Conservation (phyloP, 2,888 invertebrate species). For the Megastigmus dorsalis region DNA sequence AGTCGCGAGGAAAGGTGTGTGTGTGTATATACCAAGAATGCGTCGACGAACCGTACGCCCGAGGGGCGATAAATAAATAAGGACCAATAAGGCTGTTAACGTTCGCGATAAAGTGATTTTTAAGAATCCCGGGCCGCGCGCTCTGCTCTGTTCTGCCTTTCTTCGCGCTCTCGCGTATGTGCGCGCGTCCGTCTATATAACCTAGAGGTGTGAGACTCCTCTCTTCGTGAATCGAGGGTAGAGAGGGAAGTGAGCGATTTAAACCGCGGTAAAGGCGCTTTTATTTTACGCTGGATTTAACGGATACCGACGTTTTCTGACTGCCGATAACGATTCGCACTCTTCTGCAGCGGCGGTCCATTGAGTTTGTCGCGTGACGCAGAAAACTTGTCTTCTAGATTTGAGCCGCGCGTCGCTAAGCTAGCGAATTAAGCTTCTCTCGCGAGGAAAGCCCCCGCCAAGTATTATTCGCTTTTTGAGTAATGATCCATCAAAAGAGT, state of each 20-base stretch:
- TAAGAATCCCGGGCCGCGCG: constrained; percentile 64
- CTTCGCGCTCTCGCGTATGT: too few species aligned
- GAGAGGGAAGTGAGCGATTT: constrained; percentile 55
- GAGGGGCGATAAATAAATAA: constrained; percentile 68
- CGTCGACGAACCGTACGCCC: constrained; percentile 17
- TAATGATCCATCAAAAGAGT: too few species aligned
- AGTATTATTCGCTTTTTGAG: too few species aligned
- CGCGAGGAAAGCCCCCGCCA: not conserved
- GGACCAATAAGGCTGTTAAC: constrained; percentile 66
- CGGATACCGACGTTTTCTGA: constrained; percentile 43
- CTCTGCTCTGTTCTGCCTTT: constrained; percentile 52
- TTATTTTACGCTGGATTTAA: constrained; percentile 70
- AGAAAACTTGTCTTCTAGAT: constrained; percentile 32
- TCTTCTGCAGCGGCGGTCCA: constrained; percentile 11
- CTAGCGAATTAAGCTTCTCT: constrained; percentile 12
- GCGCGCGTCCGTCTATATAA: too few species aligned
- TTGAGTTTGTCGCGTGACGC: constrained; percentile 22
- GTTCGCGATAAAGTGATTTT: constrained; percentile 67
- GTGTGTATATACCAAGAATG: too few species aligned
- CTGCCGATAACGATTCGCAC: constrained; percentile 41
- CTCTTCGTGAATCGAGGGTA: too few species aligned
- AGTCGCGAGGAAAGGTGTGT: not conserved
- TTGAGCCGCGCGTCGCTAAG: not conserved
- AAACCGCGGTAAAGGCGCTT: constrained; percentile 63
- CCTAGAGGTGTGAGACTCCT: too few species aligned